phyloP scores from a whole-genome alignment of 1,140 invertebrate species.

The Drosophila mojavensis region DNA sequence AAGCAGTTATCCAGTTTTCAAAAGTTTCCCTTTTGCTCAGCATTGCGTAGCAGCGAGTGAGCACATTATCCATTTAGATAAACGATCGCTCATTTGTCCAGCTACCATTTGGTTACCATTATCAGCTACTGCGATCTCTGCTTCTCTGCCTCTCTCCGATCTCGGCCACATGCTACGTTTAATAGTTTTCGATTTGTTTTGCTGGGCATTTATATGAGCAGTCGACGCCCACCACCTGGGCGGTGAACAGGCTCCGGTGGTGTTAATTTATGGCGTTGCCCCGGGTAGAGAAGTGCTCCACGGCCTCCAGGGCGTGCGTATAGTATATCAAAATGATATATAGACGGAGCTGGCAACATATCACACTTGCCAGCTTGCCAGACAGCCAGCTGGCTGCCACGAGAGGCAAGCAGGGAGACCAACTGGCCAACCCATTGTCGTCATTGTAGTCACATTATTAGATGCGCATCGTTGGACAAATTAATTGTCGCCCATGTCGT shows the following conservation, averaged over 20 bases:
- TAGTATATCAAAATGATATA: conserved; percentile 69
- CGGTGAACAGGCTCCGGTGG: conserved; percentile 16
- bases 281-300: conserved; percentile 32
- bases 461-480: conserved; percentile 76
- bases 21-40: neutral
- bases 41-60: conserved; percentile 9
- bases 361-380: conserved; percentile 65
- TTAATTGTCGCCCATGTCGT: conserved; percentile 67
- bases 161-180: conserved; percentile 55
- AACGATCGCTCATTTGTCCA: conserved; percentile 74
- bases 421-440: conserved; percentile 60
- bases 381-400: conserved; percentile 46
- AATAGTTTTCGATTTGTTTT: conserved; percentile 74
- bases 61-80: conserved; percentile 60
- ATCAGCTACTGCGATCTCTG: conserved; percentile 61
- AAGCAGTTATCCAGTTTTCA: neutral
- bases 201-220: conserved; percentile 61
- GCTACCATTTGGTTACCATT: conserved; percentile 51
- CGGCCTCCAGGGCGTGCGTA: conserved; percentile 37
- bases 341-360: conserved; percentile 54
- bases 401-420: conserved; percentile 37
- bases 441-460: conserved; percentile 80
- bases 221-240: conserved; percentile 59
- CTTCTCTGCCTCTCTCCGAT: conserved; percentile 42
- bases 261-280: conserved; percentile 71